A percentile compares a stretch with the other conserved stretches of the same genome.
These are phyloP conservation scores for Stichodactyla helianthus DNA, from an alignment of 64 coral and sea anemone species.

Conservation along the genomic window DNA sequence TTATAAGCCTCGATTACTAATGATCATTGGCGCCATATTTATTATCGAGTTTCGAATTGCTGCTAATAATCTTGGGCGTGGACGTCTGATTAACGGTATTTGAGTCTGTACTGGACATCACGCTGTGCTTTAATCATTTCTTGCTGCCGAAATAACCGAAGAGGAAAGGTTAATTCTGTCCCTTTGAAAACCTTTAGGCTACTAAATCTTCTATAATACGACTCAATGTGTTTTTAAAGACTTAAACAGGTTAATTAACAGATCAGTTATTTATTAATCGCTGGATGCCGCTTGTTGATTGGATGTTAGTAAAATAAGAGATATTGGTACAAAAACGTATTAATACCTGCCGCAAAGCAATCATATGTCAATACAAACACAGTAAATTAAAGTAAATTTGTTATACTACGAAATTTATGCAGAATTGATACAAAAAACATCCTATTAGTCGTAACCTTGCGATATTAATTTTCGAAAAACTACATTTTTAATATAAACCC, in stretches of 20 bases:
- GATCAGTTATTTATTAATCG: background rate
- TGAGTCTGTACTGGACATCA: background rate
- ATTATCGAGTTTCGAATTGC: slow-evolving; percentile 5
- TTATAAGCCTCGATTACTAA: background rate
- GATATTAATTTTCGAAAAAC: too few species aligned
- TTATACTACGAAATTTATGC: too few species aligned
- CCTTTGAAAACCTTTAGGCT: slow-evolving; percentile 1
- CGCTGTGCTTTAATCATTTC: background rate
- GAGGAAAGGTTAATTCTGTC: background rate
- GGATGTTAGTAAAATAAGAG: background rate
- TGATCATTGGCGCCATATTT: slow-evolving; percentile 14
- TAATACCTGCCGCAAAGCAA: background rate
- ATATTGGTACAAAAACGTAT: background rate
- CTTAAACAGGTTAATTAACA: slow-evolving; percentile 3
- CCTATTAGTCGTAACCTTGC: too few species aligned
- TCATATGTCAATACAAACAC: background rate
- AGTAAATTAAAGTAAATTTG: too few species aligned
- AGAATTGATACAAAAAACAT: too few species aligned
- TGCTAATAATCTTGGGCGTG: slow-evolving; percentile 28
- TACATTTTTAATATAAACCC: too few species aligned
- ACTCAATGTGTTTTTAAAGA: slow-evolving; percentile 2
- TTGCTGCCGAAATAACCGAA: background rate
- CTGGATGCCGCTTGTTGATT: background rate
- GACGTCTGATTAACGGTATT: slow-evolving; percentile 22
- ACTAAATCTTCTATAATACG: slow-evolving; percentile 9